Percentiles rank a stretch among this genome's conserved stretches.
Conservation (phyloP, 2,113 vertebrate species). For the Symphodus melops region DNA sequence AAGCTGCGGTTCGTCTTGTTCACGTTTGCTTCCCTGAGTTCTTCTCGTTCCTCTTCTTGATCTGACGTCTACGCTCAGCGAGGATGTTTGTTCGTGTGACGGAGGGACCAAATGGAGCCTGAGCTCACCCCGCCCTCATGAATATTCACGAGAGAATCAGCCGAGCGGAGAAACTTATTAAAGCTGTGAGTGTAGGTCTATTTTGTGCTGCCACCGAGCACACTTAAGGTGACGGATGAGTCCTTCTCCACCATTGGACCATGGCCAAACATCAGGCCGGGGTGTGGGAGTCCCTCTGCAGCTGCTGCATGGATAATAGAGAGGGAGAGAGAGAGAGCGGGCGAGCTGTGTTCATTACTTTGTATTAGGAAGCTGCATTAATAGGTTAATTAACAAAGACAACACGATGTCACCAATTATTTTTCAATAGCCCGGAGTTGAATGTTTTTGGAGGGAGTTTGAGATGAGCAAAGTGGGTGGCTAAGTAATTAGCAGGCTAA, state of each 20-base stretch:
- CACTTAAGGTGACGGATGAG: slow-evolving; percentile 52
- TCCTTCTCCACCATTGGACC: slow-evolving; percentile 28
- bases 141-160: slow-evolving; percentile 60
- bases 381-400: no score
- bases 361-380: slow-evolving; percentile 15
- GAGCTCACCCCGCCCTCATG: slow-evolving; percentile 20
- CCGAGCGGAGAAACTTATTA: slow-evolving; percentile 45
- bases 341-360: slow-evolving; percentile 36
- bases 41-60: background rate
- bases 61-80: slow-evolving; percentile 7
- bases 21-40: background rate
- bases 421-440: no score
- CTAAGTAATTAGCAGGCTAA: no score
- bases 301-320: slow-evolving; percentile 22
- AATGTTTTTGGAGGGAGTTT: no score
- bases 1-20: background rate
- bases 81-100: slow-evolving; percentile 9
- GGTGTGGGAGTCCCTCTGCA: slow-evolving; percentile 25
- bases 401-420: no score
- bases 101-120: slow-evolving; percentile 29
- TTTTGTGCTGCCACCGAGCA: slow-evolving; percentile 28
- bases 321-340: background rate
- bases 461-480: no score
- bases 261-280: slow-evolving; percentile 36
- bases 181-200: slow-evolving; percentile 40